Base-by-base conservation (phyloP, 2,888 invertebrate genomes). In the Nomada lathburiana region DNA sequence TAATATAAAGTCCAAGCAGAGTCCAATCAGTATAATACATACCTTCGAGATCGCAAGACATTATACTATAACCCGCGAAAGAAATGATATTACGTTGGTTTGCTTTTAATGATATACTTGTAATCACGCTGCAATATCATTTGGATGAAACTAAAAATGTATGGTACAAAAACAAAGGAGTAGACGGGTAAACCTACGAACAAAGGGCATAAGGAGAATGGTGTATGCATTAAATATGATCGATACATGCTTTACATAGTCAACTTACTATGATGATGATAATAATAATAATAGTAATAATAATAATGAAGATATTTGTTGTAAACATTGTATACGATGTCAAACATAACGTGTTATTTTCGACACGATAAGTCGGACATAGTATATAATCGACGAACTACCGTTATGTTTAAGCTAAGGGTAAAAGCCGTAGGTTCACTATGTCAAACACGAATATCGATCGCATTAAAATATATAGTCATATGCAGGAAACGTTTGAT, bases 391-490 rank as follows among this genome's bases (percentile, higher is more conserved):
- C n/a, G 20, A 47, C 23, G 16, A 44, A 11, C 18, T 64, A 42
- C n/a, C 23, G 10, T 47, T 50, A 42, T 50, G 55, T 57, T 67
- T 26, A 42, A 67, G 53, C 59, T 59, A 60, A 59, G 47, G 13
- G 44, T 11, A 29, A 57, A 73, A 69, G 13, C 18, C 16, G 52
- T 47, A 36, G 13, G 77, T 86, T 80, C 81, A 86, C 86, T 86
- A 69, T 85, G 82, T 85, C 80, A 86, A 89, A 88, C 67, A 71
- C 64, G 79, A 77, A 82, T 83, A 87, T 82, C 83, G 63, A 86
- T 80, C 76, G 78, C 69, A 57, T 69, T 83, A 79, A 77, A 82
- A 83, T 77, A 87, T 83, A 74, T 73, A 71, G 70, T 77, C 42
- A 44, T 86, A 88, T 67, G 82, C 60, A 83, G 80, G 72, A 63